These are phyloP conservation scores for Entelurus aequoreus DNA, from an alignment of 2,113 vertebrate genomes.

Conservation along the genomic window DNA sequence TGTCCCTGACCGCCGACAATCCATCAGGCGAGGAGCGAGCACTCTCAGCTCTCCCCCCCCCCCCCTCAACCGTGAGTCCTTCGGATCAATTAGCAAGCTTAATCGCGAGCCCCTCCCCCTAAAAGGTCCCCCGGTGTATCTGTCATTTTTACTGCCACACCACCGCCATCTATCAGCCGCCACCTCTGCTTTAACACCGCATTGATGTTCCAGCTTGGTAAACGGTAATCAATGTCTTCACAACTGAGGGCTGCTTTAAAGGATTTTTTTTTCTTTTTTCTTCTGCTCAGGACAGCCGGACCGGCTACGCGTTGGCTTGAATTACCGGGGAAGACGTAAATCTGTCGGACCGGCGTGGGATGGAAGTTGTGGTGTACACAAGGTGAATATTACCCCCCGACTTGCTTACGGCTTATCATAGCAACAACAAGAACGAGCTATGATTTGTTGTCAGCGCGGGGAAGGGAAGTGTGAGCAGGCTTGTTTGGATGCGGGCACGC, in stretches of 20 bases:
- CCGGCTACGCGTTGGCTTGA: not conserved
- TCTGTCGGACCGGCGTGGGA: not conserved
- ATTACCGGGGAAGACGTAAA: conserved; percentile 2
- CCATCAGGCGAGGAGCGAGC: conserved; percentile 46
- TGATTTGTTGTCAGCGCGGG: conserved; percentile 4
- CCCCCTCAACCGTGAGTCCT: conserved; percentile 28
- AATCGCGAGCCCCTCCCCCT: conserved; percentile 28
- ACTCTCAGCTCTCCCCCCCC: conserved; percentile 14
- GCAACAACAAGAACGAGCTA: no score
- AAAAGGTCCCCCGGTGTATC: conserved; percentile 42
- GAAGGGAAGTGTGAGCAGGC: not conserved
- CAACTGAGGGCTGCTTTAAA: conserved; percentile 55
- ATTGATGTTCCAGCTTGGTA: conserved; percentile 67
- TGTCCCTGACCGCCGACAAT: conserved; percentile 49
- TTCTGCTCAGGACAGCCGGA: not conserved
- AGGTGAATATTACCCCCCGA: no score
- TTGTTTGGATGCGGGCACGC: conserved; percentile 34
- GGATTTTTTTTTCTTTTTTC: conserved; percentile 41
- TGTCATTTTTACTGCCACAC: conserved; percentile 52
- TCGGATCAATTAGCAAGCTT: conserved; percentile 55
- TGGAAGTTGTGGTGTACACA: not conserved
- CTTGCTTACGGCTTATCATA: no score
- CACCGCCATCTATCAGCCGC: conserved; percentile 43
- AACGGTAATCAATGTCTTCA: conserved; percentile 73
- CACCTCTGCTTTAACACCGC: conserved; percentile 45